These are phyloP conservation scores for Sebastes ruberrimus DNA, from an alignment of 2,797 vertebrate species.

Conservation along the genomic window DNA sequence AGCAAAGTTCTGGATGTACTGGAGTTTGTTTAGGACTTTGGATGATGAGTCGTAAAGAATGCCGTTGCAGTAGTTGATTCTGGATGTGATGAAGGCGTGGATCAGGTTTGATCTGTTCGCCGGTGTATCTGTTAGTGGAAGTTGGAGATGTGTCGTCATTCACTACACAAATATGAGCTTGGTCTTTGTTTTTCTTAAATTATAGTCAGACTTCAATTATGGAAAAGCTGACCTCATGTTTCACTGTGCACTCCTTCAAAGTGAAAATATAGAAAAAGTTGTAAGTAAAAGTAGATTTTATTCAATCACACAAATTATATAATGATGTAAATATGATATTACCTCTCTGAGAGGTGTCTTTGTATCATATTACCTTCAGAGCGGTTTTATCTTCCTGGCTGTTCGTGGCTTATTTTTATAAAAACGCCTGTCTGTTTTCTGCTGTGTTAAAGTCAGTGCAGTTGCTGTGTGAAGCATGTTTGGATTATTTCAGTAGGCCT, in stretches of 20 bases:
- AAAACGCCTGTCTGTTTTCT: neutral
- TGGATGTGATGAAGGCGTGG: no score
- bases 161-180: neutral
- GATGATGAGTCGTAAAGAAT: no score
- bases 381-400: neutral
- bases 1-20: no score
- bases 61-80: no score
- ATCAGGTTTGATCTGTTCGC: neutral
- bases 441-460: neutral
- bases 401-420: neutral
- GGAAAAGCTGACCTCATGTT: conserved; percentile 2
- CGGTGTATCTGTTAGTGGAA: neutral
- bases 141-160: conserved; percentile 22
- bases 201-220: neutral
- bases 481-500: conserved; percentile 2
- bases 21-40: no score
- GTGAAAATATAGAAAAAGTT: neutral
- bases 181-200: neutral
- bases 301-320: neutral
- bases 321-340: neutral
- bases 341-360: neutral
- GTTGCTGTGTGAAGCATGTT: neutral
- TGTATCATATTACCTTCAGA: neutral
- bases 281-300: neutral
- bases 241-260: neutral